These are phyloP conservation scores for Alfaro cultratus DNA, from an alignment of 2,797 vertebrate genomes.

Conservation along the genomic window DNA sequence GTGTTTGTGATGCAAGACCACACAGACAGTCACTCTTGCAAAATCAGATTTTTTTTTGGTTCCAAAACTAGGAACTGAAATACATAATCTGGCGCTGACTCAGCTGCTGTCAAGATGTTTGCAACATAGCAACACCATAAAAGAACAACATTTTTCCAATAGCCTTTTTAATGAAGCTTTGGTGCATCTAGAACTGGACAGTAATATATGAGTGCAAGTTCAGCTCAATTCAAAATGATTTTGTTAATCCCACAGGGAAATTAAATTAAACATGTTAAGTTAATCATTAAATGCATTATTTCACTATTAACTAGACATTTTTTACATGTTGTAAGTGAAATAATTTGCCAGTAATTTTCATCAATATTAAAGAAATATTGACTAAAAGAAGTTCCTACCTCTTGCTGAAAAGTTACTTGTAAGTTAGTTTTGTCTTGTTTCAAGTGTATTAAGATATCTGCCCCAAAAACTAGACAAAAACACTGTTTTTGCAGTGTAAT, in stretches of 20 bases:
- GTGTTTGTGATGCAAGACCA: conserved; percentile 41
- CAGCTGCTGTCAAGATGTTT: conserved; percentile 5
- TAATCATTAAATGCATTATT: neutral
- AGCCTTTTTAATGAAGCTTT: neutral
- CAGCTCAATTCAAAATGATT: neutral
- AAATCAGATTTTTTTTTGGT: conserved; percentile 18
- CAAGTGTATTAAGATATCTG: too few species aligned
- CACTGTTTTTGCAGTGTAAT: neutral
- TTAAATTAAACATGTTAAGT: neutral
- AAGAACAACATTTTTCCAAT: neutral
- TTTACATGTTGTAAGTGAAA: too few species aligned
- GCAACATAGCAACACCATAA: neutral
- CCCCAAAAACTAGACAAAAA: too few species aligned
- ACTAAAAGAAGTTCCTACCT: too few species aligned
- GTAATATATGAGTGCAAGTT: neutral
- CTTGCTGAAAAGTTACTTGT: too few species aligned
- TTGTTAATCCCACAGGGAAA: neutral
- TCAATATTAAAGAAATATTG: too few species aligned
- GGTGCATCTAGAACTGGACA: neutral
- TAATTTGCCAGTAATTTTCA: too few species aligned
- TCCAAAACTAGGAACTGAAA: conserved; percentile 15
- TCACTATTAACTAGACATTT: too few species aligned
- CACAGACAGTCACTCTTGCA: conserved; percentile 36
- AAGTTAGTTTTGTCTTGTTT: too few species aligned
- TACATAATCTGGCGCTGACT: conserved; percentile 7